Evolutionary conservation across 2,888 invertebrate species (phyloP), one percentile per base, ranked within the genome.

Genomic region (Protula sp.): DNA sequence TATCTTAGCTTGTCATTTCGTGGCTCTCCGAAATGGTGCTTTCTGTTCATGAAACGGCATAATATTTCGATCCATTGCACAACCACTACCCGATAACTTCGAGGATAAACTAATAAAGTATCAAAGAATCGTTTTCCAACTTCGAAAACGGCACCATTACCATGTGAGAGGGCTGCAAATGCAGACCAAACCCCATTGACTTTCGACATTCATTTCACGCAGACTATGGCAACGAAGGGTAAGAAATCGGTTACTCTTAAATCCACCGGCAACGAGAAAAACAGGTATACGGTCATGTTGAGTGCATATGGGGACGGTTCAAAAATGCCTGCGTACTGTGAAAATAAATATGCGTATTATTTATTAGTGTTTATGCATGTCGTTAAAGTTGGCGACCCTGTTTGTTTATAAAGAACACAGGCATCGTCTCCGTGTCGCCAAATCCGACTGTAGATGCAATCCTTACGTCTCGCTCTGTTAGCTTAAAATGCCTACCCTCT

Each of bases 231-330:
- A 3, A 24, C 1, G 9, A 22, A 31, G 26, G 55, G 38, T 38
- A 29, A 24, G 3, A 54, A 2, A 31, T 58, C 54, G 24, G 28
- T 59, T 14, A 59, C 24, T 3, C 1, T 59, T 26, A 24, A 47
- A 58, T 38, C 59, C 24, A 59, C 57, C 28, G 58, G 58, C 4
- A 58, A 59, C 27, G 58, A 58, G 9, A 58, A 58, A 14, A 31
- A 38, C 29, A 30, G 57, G 24, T 58, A 58, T 38, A 58, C 56
- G 9, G 58, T 58, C 27, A 57, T 57, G 58, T 29, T 57, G 22
- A 55, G 52, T n/a, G 28, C 29, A 5, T 53, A 31, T 54, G 58
- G 29, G 2, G 58, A 58, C 28, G 58, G 58, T 30, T 28, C 24
- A 19, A 58, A 58, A 27, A 31, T 58, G 1, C 58, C 58, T 30